A percentile compares a stretch with the other conserved stretches of the same genome.
Evolutionary conservation across 2,113 vertebrate species (phyloP).

Genomic region (Centropus unirufus): DNA sequence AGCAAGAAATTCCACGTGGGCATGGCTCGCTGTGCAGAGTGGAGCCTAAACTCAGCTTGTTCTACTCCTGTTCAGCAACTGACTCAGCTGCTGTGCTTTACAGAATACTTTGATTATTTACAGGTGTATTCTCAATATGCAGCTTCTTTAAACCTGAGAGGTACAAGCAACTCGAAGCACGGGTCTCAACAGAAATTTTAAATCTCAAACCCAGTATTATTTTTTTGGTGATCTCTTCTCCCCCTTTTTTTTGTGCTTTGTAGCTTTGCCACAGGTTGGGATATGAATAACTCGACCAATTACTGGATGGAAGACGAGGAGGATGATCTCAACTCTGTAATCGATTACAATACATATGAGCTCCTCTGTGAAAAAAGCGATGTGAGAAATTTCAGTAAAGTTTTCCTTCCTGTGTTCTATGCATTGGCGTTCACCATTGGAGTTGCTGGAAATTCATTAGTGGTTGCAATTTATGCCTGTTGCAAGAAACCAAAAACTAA

Average conservation of each 20-base stretch:
- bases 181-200: not conserved
- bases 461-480: slow-evolving; percentile 86
- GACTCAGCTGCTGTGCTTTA: not conserved
- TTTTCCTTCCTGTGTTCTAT: slow-evolving; percentile 88
- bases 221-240: not conserved
- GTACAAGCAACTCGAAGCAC: not conserved
- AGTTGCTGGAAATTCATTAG: slow-evolving; percentile 85
- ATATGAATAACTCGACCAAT: slow-evolving; percentile 70
- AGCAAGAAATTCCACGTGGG: not conserved
- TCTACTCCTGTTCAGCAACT: not conserved
- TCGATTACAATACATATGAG: slow-evolving; percentile 85
- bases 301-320: slow-evolving; percentile 74
- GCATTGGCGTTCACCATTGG: slow-evolving; percentile 81
- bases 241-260: not conserved
- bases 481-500: slow-evolving; percentile 87
- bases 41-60: not conserved
- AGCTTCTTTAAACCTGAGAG: not conserved
- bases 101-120: not conserved
- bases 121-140: not conserved
- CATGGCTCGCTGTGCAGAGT: fast-evolving
- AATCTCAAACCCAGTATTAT: not conserved
- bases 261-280: slow-evolving; percentile 60
- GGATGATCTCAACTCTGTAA: slow-evolving; percentile 68
- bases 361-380: slow-evolving; percentile 85
- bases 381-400: slow-evolving; percentile 82